Conservation (phyloP, 2,797 vertebrate species). For the Oreochromis grahami region DNA sequence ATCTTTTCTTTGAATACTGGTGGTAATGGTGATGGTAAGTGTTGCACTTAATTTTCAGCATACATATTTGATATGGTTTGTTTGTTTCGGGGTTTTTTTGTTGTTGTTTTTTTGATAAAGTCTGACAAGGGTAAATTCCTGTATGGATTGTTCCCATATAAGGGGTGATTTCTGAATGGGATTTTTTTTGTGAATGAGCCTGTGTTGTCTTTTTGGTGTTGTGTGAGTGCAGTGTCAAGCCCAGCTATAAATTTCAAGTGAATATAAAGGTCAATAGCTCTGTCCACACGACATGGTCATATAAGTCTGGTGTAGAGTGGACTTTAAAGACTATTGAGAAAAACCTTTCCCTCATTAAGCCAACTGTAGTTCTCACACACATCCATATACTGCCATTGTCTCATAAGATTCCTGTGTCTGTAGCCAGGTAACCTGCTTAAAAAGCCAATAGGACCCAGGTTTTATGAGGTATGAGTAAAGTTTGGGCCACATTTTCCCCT, state of each 20-base stretch:
- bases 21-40: neutral
- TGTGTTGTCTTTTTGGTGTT: neutral
- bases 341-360: slow-evolving; percentile 7
- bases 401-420: slow-evolving; percentile 37
- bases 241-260: slow-evolving; percentile 49
- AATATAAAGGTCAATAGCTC: slow-evolving; percentile 28
- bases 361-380: neutral
- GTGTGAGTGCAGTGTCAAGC: slow-evolving; percentile 2
- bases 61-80: neutral
- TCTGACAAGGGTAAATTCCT: neutral
- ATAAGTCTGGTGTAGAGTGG: slow-evolving; percentile 38
- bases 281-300: slow-evolving; percentile 43
- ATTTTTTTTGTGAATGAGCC: slow-evolving; percentile 63
- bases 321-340: slow-evolving; percentile 48
- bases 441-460: slow-evolving; percentile 27
- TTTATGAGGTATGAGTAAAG: slow-evolving; percentile 39
- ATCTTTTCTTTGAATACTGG: neutral
- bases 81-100: neutral
- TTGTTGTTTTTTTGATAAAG: neutral
- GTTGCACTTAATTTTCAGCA: neutral
- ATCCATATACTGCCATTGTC: slow-evolving; percentile 32
- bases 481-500: neutral
- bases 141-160: neutral
- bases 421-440: slow-evolving; percentile 53
- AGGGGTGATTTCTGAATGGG: slow-evolving; percentile 5